Evolutionary conservation across 2,888 invertebrate species (phyloP).

Genomic region (Drosophila anomalata): DNA sequence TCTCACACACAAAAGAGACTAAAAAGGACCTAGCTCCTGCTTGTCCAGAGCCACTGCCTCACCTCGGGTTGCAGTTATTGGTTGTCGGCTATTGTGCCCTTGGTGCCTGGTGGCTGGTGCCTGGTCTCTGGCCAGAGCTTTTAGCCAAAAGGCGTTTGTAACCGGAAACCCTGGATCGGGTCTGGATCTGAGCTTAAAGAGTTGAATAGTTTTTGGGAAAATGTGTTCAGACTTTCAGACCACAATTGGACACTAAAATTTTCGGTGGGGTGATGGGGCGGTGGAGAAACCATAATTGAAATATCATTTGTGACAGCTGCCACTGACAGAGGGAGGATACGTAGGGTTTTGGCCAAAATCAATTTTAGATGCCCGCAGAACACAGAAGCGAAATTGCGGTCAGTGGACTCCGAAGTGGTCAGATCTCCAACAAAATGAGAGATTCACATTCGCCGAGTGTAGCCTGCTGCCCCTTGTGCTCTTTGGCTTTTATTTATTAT

Average conservation of each 20-base stretch:
- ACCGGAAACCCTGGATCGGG: slow-evolving; percentile 22
- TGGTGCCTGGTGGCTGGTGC: slow-evolving; percentile 5
- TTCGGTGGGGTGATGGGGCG: background rate
- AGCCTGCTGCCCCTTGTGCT: slow-evolving; percentile 18
- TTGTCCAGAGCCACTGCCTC: slow-evolving; percentile 27
- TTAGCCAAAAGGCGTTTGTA: slow-evolving; percentile 28
- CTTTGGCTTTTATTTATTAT: slow-evolving; percentile 44
- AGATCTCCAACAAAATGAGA: slow-evolving; percentile 17
- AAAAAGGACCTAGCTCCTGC: slow-evolving; percentile 17
- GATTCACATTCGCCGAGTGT: slow-evolving; percentile 6
- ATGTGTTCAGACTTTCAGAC: background rate
- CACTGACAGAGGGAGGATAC: slow-evolving; percentile 30
- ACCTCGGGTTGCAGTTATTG: slow-evolving; percentile 38
- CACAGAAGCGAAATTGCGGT: slow-evolving; percentile 62
- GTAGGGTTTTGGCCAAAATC: slow-evolving; percentile 57
- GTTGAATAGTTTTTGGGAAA: background rate
- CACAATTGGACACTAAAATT: slow-evolving; percentile 6
- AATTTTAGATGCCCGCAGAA: slow-evolving; percentile 58
- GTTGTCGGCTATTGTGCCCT: slow-evolving; percentile 20
- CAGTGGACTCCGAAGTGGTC: slow-evolving; percentile 56
- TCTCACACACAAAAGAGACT: slow-evolving; percentile 46
- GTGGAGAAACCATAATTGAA: slow-evolving; percentile 56
- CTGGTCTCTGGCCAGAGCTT: slow-evolving; percentile 20
- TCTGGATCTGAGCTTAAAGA: slow-evolving; percentile 19
- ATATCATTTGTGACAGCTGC: slow-evolving; percentile 72